Evolutionary conservation across 2,888 invertebrate genomes (phyloP).

Genomic region (Esperia sulphurella): DNA sequence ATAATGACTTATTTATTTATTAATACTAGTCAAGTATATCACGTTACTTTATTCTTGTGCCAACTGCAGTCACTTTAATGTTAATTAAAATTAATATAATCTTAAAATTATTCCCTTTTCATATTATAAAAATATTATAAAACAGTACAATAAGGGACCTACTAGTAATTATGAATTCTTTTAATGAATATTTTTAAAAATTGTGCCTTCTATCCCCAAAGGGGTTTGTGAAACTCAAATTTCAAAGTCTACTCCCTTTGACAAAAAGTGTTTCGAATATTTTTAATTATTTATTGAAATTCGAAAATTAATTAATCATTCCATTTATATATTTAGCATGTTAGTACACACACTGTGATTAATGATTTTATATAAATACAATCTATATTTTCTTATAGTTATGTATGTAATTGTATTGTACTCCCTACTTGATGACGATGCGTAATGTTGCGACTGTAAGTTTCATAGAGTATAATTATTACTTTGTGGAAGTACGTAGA

Average conservation of each 20-base stretch:
- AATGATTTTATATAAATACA: slow-evolving; percentile 31
- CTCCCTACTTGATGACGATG: slow-evolving; percentile 34
- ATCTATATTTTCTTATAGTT: slow-evolving; percentile 51
- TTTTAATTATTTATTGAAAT: slow-evolving; percentile 42
- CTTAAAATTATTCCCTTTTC: slow-evolving; percentile 15
- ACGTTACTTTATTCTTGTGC: slow-evolving; percentile 27
- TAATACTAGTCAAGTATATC: slow-evolving; percentile 12
- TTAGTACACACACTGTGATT: slow-evolving; percentile 67
- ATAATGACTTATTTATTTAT: slow-evolving; percentile 9
- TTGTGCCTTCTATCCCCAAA: slow-evolving; percentile 23
- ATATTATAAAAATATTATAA: slow-evolving; percentile 12
- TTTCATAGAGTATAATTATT: slow-evolving; percentile 46
- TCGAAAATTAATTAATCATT: slow-evolving; percentile 51
- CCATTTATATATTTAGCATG: slow-evolving; percentile 52
- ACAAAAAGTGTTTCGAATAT: slow-evolving; percentile 26
- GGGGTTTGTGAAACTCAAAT: slow-evolving; percentile 13
- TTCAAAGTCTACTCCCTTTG: slow-evolving; percentile 18
- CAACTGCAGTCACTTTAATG: slow-evolving; percentile 29
- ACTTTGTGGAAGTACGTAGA: slow-evolving; percentile 69
- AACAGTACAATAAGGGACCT: slow-evolving; percentile 37
- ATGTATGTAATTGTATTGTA: slow-evolving; percentile 31
- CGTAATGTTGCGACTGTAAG: slow-evolving; percentile 58
- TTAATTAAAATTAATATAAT: slow-evolving; percentile 9
- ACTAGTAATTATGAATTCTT: slow-evolving; percentile 39
- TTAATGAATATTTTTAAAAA: slow-evolving; percentile 12